These are phyloP conservation scores for Apeltes quadracus DNA, from an alignment of 2,113 vertebrate genomes.

Conservation along the genomic window DNA sequence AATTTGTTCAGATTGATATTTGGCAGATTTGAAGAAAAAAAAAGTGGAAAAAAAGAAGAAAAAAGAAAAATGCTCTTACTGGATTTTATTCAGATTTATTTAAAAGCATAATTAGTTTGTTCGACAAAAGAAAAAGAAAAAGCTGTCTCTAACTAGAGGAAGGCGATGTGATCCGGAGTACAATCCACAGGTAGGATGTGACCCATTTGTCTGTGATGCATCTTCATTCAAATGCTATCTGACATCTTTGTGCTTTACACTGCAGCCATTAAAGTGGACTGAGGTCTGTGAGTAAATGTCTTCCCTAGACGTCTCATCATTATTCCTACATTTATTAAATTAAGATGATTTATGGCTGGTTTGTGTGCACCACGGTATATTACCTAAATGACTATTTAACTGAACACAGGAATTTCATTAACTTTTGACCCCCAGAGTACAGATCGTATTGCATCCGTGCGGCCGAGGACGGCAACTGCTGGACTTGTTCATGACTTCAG, in stretches of 20 bases:
- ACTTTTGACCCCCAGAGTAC: slow-evolving; percentile 79
- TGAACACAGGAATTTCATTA: slow-evolving; percentile 84
- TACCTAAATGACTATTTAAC: slow-evolving; percentile 82
- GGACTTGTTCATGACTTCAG: slow-evolving; percentile 22
- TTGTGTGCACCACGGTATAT: slow-evolving; percentile 73
- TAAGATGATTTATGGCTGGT: slow-evolving; percentile 83
- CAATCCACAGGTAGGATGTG: slow-evolving; percentile 62
- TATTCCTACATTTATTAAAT: slow-evolving; percentile 85
- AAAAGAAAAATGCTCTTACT: neutral
- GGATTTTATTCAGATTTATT: neutral
- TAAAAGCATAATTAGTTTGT: slow-evolving; percentile 16
- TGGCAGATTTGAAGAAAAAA: slow-evolving; percentile 38
- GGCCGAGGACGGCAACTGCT: slow-evolving; percentile 27
- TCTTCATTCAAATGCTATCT: slow-evolving; percentile 71
- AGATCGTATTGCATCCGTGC: slow-evolving; percentile 61
- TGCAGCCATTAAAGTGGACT: slow-evolving; percentile 73
- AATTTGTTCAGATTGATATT: slow-evolving; percentile 60
- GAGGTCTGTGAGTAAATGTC: slow-evolving; percentile 78
- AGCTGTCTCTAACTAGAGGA: slow-evolving; percentile 16
- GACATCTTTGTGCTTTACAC: slow-evolving; percentile 80
- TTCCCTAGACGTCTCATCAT: slow-evolving; percentile 79
- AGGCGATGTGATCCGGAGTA: slow-evolving; percentile 32
- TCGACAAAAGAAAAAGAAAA: neutral
- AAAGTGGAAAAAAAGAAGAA: neutral
- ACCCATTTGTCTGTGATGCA: slow-evolving; percentile 73